Evolutionary conservation across 2,113 vertebrate species (phyloP), one percentile per base, ranked within the genome.

Genomic region (Oxyura jamaicensis): DNA sequence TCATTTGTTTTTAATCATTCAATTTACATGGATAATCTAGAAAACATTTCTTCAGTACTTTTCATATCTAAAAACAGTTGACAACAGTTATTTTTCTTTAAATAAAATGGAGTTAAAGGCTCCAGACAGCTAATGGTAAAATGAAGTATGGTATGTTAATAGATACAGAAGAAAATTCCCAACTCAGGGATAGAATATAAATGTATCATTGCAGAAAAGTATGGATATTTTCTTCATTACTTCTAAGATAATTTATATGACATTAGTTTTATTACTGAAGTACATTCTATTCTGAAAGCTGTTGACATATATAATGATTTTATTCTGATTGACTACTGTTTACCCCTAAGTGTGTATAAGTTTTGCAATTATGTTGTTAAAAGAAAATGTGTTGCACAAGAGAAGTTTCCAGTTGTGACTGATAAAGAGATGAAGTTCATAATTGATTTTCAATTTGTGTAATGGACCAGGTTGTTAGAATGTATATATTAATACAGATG

Each of bases 281-380:
- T 86, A 66, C 3, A 8, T 71, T n/a, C 5, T 6, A 31, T 14
- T 29, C 14, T 46, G 50, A 79, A 92, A 66, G 17, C 28, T 69
- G 28, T 53, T 62, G 36, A 41, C 4, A 0, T 56, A 28, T 4
- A 56, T 16, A 31, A 26, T 14, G 50, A 17, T 31, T 77, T 31
- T 55, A 6, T 53, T 58, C 10, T 50, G 4, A 3, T 7, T 75
- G 12, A 15, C 28, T 78, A 8, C 25, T 65, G 19, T 55, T 71
- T 36, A 46, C 2, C 4, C 1, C 14, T 52, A 19, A 33, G 14
- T 41, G 16, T 50, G 3, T 6, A 10, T 46, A 7, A 0, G 15
- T 65, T 90, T 59, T 67, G 5, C 56, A 73, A 78, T 56, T 42
- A 50, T 9, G 18, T 35, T 58, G 8, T 55, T 86, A 35, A 75